Base-by-base conservation (phyloP, 2,113 vertebrate species). In the Solea senegalensis region DNA sequence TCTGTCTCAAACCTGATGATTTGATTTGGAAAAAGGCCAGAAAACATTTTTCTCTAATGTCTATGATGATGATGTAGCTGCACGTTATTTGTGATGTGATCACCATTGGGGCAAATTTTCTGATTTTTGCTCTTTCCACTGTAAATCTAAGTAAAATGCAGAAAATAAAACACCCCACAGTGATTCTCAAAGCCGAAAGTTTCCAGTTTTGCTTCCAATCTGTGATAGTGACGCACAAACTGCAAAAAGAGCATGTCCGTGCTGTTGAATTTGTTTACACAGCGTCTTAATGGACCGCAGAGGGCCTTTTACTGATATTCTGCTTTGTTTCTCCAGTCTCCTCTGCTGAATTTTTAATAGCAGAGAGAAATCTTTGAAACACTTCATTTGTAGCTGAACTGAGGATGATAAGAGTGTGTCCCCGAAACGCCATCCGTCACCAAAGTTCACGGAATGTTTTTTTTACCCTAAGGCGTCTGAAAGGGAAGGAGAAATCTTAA, bases 331-430 rank as follows among this genome's bases (percentile, higher is more conserved):
- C 52, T 73, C 65, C 61, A 1, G 12, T 67, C 66, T 27, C 66
- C 53, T 65, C 53, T 6, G n/a, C 71, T 61, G 58, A 63, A 44
- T 53, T 58, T 69, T 70, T 63, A 72, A 69, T 66, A 49, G 57
- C 40, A 11, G 48, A 80, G 51, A 74, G 65, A 74, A 81, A 84
- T 78, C 66, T 77, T 2, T 63, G 51, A 64, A 71, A 67, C 28
- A 14, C 15, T 58, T 67, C n/a, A 13, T 28, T 55, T 5, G 34
- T 21, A 14, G 54, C 67, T 34, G 43, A 76, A 28, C 8, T 43
- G n/a, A 34, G 34, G 34, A 6, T 6, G 5, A 34, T 34, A 34
- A 6, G 3, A 34, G 34, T 34, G 34, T 34, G 34, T 34, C 34
- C 34, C 34, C 34, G 34, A 34, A 34, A 34, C 34, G 3, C 3